Percentiles rank a stretch among this genome's conserved stretches.
These are phyloP conservation scores for Monodelphis domestica DNA, from an alignment of 2,797 vertebrate species.

Conservation along the genomic window DNA sequence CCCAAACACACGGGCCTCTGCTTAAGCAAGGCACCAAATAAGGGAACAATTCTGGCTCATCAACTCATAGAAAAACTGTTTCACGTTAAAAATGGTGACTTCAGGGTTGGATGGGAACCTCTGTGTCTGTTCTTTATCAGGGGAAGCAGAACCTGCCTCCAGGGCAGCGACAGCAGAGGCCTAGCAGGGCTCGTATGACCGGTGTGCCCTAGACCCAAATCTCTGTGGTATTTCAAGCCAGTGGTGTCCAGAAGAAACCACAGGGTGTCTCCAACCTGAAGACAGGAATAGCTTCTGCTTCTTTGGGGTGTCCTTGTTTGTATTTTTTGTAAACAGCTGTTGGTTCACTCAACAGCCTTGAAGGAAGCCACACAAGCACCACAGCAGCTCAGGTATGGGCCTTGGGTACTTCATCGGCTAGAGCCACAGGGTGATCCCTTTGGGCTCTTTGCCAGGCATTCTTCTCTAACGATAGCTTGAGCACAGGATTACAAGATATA, in stretches of 20 bases:
- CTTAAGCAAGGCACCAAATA: slow-evolving; percentile 88
- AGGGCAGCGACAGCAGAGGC: slow-evolving; percentile 79
- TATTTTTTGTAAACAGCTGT: not conserved
- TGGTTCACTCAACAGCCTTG: not conserved
- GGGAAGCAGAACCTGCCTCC: slow-evolving; percentile 83
- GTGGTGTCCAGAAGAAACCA: not conserved
- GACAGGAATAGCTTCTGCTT: not conserved
- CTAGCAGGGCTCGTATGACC: slow-evolving; percentile 72
- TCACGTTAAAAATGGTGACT: slow-evolving; percentile 89
- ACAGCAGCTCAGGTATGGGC: slow-evolving; percentile 52
- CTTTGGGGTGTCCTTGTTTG: not conserved
- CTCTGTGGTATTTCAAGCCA: too few relatives aligned
- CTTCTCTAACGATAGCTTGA: slow-evolving; percentile 14
- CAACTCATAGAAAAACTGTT: slow-evolving; percentile 85
- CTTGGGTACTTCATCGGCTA: slow-evolving; percentile 51
- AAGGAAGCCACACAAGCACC: slow-evolving; percentile 9
- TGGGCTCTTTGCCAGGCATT: slow-evolving; percentile 44
- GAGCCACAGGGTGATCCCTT: slow-evolving; percentile 32
- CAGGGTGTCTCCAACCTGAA: not conserved
- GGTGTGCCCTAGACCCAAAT: not conserved
- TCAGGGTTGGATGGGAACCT: slow-evolving; percentile 89
- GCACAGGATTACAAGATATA: slow-evolving; percentile 45
- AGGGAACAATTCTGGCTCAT: slow-evolving; percentile 87
- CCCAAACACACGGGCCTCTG: slow-evolving; percentile 75
- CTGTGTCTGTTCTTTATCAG: slow-evolving; percentile 90